Conservation (phyloP, 2,888 invertebrate species). For the Fragum sueziense region DNA sequence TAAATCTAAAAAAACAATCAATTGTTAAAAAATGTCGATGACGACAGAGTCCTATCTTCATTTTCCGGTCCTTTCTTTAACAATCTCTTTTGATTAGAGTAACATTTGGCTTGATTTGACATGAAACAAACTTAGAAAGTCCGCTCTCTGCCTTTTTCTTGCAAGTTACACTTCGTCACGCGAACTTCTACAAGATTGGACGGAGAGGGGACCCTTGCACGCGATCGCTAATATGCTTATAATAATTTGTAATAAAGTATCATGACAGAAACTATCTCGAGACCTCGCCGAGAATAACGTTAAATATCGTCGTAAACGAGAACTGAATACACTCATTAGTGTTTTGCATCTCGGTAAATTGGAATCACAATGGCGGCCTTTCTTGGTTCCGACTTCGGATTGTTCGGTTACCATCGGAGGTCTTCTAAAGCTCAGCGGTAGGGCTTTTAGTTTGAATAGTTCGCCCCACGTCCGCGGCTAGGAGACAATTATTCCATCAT, state of each 20-base stretch:
- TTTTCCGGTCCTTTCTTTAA: conserved; percentile 16
- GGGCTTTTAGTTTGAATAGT: conserved; percentile 43
- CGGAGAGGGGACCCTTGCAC: conserved; percentile 48
- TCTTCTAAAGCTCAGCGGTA: conserved; percentile 45
- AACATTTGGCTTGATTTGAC: conserved; percentile 58
- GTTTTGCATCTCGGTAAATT: conserved; percentile 47
- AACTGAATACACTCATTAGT: conserved; percentile 69
- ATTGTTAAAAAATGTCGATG: background rate
- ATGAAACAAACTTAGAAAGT: conserved; percentile 58
- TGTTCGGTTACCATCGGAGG: conserved; percentile 20
- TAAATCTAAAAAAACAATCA: too few species aligned
- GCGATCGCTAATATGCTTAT: conserved; percentile 70
- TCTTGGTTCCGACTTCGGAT: conserved; percentile 19
- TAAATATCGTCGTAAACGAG: conserved; percentile 66
- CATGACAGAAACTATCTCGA: conserved; percentile 58
- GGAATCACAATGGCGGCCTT: conserved; percentile 44
- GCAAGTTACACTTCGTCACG: conserved; percentile 51
- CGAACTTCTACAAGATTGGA: conserved; percentile 37
- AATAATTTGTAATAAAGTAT: conserved; percentile 72
- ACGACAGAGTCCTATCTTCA: background rate
- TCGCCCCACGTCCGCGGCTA: conserved; percentile 33
- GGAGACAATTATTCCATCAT: conserved; percentile 57
- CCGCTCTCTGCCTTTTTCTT: conserved; percentile 42
- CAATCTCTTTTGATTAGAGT: conserved; percentile 30
- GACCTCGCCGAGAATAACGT: conserved; percentile 61